A percentile compares a stretch with the other conserved stretches of the same genome.
phyloP scores from a whole-genome alignment of 2,113 vertebrate genomes.

The Hemibagrus wyckioides region DNA sequence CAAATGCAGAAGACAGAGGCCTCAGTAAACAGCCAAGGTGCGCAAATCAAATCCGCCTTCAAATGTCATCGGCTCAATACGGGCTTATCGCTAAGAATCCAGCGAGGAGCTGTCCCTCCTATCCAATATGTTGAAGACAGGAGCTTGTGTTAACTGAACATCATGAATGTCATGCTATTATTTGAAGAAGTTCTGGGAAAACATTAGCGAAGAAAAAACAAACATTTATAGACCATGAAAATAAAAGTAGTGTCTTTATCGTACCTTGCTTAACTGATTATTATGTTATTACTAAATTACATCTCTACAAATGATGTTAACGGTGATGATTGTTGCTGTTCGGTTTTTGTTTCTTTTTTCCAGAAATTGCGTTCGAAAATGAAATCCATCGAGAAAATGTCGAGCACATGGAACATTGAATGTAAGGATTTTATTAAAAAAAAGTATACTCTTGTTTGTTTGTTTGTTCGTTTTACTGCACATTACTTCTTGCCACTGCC shows the following conservation, averaged over 20 bases:
- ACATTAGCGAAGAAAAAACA: not conserved
- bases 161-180: slow-evolving; percentile 37
- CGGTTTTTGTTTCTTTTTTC: not conserved
- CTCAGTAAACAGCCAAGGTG: slow-evolving; percentile 8
- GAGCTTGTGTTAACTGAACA: slow-evolving; percentile 22
- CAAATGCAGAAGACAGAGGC: not conserved
- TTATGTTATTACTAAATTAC: not conserved
- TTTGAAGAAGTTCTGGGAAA: not conserved
- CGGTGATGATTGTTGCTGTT: not conserved
- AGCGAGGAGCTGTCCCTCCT: not conserved
- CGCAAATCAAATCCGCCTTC: slow-evolving; percentile 11
- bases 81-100: slow-evolving; percentile 28
- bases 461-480: not conserved
- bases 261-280: not conserved
- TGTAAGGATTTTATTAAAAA: not conserved
- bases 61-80: slow-evolving; percentile 46
- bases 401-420: not conserved
- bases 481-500: not conserved
- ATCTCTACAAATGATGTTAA: not conserved
- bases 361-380: too few relatives aligned
- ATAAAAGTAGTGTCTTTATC: not conserved
- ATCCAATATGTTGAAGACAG: not conserved
- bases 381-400: not conserved
- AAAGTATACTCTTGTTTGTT: not conserved
- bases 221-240: not conserved